Base-by-base conservation (phyloP, 2,113 vertebrate species). In the Psilopsiagon aymara region DNA sequence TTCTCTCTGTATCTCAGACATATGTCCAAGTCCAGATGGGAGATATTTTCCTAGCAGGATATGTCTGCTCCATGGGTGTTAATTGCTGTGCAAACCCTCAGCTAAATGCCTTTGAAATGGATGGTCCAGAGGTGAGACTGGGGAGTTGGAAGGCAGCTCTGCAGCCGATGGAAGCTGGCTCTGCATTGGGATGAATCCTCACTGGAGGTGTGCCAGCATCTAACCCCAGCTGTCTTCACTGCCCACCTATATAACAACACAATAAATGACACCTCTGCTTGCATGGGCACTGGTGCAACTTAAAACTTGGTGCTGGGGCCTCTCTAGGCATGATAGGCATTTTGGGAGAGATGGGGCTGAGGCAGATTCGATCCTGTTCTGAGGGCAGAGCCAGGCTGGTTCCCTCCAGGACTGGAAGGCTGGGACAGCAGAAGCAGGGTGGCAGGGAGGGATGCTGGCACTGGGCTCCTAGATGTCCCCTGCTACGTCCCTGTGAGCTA, bases 261-360 rank as follows among this genome's bases (percentile, higher is more conserved):
- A 46, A 31, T 25, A 47, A 39, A 67, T 28, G 23, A 28, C 49
- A 23, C 4, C 43, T 67, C 46, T 78, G 37, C 19, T 37, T 57
- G 41, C 52, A 28, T 0, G 11, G 47, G 33, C 0, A 1, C 63
- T 62, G 41, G 2, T 52, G 39, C 59, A 70, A 49, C 81, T 84
- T 55, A n/a, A 62, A 80, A 67, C n/a, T 27, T 17, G 64, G 17
- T 59, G 27, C 41, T 87, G 77, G 19, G 7, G 28, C 63, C 37
- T 33, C 35, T 82, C 43, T 12, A 23, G 46, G 46, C 37, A 67
- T 0, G 0, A 37, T 1, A 29, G 7, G 31, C 21, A 59, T 59
- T 7, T n/a, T 31, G 28, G 33, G 57, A 82, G 16, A 46, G 51
- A 43, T 7, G 35, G 57, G 5, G 25, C 28, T 51, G 13, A 53